Conservation (phyloP, 2,797 vertebrate genomes). For the Mormyrops attenuatus region DNA sequence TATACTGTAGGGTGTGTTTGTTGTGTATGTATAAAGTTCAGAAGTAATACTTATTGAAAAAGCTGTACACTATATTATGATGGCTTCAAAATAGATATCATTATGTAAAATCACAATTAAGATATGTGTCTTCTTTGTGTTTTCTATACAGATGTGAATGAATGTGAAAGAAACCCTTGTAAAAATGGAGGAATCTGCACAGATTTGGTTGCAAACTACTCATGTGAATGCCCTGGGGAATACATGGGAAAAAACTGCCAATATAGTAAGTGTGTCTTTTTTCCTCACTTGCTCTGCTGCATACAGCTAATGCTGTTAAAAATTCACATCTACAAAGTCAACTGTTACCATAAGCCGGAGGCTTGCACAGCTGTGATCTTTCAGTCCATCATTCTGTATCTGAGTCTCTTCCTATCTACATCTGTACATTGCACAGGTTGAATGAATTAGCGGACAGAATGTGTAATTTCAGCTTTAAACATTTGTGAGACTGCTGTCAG, state of each 20-base stretch:
- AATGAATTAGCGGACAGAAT: background rate
- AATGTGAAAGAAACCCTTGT: constrained; percentile 90
- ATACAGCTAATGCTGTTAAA: constrained; percentile 19
- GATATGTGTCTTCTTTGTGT: background rate
- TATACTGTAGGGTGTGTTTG: background rate
- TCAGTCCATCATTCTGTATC: background rate
- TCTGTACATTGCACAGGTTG: constrained; percentile 19
- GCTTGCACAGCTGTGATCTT: constrained; percentile 7
- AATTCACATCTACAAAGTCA: background rate
- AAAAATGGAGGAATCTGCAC: constrained; percentile 96
- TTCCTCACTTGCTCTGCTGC: constrained; percentile 21
- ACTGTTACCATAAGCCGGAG: background rate
- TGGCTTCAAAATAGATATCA: constrained; percentile 10
- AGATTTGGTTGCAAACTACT: constrained; percentile 92
- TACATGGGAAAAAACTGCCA: constrained; percentile 98
- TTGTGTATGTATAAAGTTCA: background rate
- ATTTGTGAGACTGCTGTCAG: background rate
- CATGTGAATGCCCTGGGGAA: constrained; percentile 94
- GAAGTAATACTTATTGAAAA: background rate
- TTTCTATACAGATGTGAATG: constrained; percentile 79
- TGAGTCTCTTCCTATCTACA: background rate
- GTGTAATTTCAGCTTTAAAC: background rate
- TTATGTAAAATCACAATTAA: constrained; percentile 47
- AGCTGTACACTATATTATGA: background rate
- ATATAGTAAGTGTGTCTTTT: constrained; percentile 81